These are phyloP conservation scores for Dicentrarchus labrax DNA, from an alignment of 2,113 vertebrate species.

Conservation along the genomic window DNA sequence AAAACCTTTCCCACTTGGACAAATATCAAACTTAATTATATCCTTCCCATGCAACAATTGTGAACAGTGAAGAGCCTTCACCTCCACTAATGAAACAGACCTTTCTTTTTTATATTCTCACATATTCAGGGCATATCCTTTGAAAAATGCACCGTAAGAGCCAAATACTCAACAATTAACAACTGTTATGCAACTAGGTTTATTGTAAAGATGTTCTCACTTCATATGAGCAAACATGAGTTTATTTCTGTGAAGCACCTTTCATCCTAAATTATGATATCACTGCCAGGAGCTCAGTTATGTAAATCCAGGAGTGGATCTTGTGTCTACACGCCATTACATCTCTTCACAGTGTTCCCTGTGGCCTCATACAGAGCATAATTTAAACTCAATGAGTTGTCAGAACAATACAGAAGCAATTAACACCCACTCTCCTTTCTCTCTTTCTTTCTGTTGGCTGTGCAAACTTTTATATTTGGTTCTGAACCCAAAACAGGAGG, in stretches of 20 bases:
- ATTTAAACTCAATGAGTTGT: constrained; percentile 32
- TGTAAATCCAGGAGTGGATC: constrained; percentile 46
- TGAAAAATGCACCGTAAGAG: neutral
- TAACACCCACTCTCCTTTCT: constrained; percentile 44
- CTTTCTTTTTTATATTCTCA: neutral
- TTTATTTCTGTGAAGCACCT: constrained; percentile 49
- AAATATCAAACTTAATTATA: constrained; percentile 9
- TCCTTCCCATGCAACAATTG: neutral
- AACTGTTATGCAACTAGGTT: constrained; percentile 39
- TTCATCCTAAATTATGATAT: constrained; percentile 42
- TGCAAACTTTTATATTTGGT: neutral
- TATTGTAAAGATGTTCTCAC: constrained; percentile 39
- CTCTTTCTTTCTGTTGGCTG: neutral
- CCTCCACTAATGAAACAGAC: neutral
- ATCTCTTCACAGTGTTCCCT: constrained; percentile 39
- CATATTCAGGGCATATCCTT: neutral
- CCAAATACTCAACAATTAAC: constrained; percentile 39
- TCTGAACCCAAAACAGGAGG: neutral
- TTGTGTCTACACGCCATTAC: constrained; percentile 10
- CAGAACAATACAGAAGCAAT: constrained; percentile 37
- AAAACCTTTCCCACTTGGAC: constrained; percentile 1
- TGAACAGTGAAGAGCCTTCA: neutral
- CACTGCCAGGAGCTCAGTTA: constrained; percentile 48
- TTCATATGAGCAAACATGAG: neutral
- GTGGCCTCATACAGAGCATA: constrained; percentile 17